Conservation (phyloP, 2,888 invertebrate genomes). For the Caenorhabditis sinica region DNA sequence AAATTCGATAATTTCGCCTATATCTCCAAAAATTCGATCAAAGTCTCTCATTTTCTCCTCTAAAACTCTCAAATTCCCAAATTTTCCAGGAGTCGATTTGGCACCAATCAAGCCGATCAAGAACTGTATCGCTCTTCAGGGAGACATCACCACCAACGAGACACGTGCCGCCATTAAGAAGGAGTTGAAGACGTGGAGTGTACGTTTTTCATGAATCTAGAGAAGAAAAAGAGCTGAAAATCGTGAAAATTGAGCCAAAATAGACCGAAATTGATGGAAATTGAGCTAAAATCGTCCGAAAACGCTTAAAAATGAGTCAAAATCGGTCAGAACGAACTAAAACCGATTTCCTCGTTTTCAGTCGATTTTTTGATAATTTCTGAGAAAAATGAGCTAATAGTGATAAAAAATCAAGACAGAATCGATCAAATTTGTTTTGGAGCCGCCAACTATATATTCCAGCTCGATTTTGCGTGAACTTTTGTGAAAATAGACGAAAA, state of each 20-base stretch:
- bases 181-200: constrained; percentile 81
- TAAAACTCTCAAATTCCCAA: neutral
- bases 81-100: constrained; percentile 90
- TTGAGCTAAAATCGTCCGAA: neutral
- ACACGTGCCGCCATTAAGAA: constrained; percentile 80
- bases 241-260: neutral
- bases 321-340: no score
- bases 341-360: no score
- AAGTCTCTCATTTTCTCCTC: neutral
- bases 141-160: constrained; percentile 96
- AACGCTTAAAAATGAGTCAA: neutral
- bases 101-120: constrained; percentile 94
- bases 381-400: no score
- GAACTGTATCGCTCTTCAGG: constrained; percentile 92
- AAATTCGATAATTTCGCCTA: neutral
- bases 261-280: no score
- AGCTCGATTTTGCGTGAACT: neutral
- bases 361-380: no score
- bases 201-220: no score
- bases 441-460: no score
- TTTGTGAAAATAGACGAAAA: neutral
- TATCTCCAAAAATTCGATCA: neutral
- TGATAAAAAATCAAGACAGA: neutral
- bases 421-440: neutral
- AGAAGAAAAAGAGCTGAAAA: no score